Percentiles rank a stretch among this genome's conserved stretches.
Evolutionary conservation across 1,140 invertebrate genomes (phyloP).

Genomic region (Lanistes nyassanus): DNA sequence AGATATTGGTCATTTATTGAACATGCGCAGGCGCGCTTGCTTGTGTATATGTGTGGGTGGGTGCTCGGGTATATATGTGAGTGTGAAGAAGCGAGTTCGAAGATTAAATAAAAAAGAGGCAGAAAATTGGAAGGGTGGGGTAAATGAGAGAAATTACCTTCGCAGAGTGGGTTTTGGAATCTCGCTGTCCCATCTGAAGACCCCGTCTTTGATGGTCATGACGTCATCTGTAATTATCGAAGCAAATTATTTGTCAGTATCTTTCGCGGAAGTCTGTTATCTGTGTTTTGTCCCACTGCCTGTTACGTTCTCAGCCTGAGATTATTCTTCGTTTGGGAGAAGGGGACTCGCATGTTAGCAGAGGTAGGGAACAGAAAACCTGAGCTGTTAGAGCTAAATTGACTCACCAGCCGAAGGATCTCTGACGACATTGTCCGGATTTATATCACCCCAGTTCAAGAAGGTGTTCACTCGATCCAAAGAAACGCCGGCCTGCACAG

Average conservation of each 20-base stretch:
- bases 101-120: background rate
- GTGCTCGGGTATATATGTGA: no score
- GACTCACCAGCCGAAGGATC: background rate
- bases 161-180: background rate
- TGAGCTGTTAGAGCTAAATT: background rate
- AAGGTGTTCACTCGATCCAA: constrained; percentile 51
- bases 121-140: no score
- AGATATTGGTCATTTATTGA: no score
- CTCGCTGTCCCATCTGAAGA: constrained; percentile 9
- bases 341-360: background rate
- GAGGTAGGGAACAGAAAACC: background rate
- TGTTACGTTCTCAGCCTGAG: no score
- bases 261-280: no score
- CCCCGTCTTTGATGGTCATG: background rate
- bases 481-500: constrained; percentile 51
- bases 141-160: no score
- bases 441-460: constrained; percentile 47
- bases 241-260: no score
- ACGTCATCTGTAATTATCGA: constrained; percentile 3
- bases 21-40: background rate
- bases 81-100: background rate
- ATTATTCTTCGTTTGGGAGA: no score
- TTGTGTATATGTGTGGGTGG: background rate
- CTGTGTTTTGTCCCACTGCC: no score
- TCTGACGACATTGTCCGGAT: constrained; percentile 28